Base-by-base conservation (phyloP, 2,113 vertebrate genomes). In the Stigmatopora argus region DNA sequence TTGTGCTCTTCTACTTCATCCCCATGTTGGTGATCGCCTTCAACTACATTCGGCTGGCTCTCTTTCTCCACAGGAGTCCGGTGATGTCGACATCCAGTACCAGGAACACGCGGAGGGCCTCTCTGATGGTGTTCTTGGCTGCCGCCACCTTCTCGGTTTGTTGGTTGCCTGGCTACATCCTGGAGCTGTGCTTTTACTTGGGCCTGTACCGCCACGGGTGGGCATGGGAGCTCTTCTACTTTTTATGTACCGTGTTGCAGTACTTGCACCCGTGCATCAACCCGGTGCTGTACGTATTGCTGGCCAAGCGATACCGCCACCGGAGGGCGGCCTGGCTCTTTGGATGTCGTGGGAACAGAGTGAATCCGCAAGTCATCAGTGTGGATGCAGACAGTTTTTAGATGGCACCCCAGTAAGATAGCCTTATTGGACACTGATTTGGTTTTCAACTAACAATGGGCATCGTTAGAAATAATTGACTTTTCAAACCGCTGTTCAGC, bases 121-220 rank as follows among this genome's bases (percentile, higher is more conserved):
- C 88, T n/a, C 55, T 90, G 68, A 89, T 86, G 85, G 90, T 92
- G 60, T 90, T 91, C 63, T 66, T 89, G 83, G 90, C 85, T 9
- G 81, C 86, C 11, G 89, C 77, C 26, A 83, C 87, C n/a, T 92
- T 92, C 80, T 89, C 88, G 3, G 58, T 74, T 19, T 92, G 84
- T 78, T 93, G 90, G 86, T 75, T 92, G 78, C 89, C 88, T 18
- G 85, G 91, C 7, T 89, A 89, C 49, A 75, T 90, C 44, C 78
- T 92, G 69, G 86, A 92, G 74, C 75, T 92, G 53, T 83, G 84
- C 41, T 78, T 91, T 53, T 90, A 87, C 78, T 74, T 91, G 72
- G 90, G 80, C 6, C 64, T 86, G 31, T 93, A 88, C 63, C 79
- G 41, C 1, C 81, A 88, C 1, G 77, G 87, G 23, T 76, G 63